Evolutionary conservation across 2,113 vertebrate species (phyloP).

Genomic region (Bubo bubo): DNA sequence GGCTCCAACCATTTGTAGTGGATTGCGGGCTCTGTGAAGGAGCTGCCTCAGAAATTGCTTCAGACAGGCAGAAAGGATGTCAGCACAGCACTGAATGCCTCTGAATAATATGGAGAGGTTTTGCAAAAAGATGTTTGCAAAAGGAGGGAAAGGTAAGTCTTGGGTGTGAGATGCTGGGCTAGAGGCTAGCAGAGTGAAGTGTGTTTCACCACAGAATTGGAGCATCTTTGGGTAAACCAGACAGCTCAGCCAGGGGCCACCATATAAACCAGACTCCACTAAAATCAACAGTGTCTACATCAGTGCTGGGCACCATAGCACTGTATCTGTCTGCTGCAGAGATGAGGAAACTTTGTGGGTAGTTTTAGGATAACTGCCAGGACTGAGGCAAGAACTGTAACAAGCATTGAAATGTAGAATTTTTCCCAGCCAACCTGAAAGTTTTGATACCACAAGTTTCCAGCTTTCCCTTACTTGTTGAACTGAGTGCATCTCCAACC

Average conservation of each 20-base stretch:
- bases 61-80: neutral
- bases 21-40: neutral
- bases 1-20: neutral
- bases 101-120: neutral
- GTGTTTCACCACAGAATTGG: neutral
- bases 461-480: neutral
- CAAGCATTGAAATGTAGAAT: neutral
- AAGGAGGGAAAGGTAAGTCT: neutral
- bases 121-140: neutral
- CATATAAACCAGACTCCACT: neutral
- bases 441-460: neutral
- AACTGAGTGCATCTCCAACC: neutral
- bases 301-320: neutral
- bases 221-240: neutral
- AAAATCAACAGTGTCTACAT: neutral
- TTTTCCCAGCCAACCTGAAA: neutral
- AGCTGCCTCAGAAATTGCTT: neutral
- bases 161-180: neutral
- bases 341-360: neutral
- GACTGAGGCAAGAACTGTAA: neutral
- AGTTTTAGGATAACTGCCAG: neutral
- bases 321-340: neutral
- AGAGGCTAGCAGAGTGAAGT: neutral
- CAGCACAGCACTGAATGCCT: neutral
- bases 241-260: neutral